Evolutionary conservation across 2,113 vertebrate species (phyloP).

Genomic region (Clarias gariepinus): DNA sequence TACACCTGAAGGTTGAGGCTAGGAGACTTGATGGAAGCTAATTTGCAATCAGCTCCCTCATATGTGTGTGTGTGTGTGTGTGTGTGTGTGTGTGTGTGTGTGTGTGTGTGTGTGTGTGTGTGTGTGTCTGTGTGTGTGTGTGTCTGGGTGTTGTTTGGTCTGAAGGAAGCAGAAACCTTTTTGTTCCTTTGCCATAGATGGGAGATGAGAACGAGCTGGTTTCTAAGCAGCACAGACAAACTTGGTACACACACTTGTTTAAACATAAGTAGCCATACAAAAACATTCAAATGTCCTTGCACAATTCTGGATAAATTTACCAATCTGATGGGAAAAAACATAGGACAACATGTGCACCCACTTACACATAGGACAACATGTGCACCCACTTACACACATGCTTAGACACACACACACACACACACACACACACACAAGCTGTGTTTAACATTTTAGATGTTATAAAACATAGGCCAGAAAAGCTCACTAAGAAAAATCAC

Average conservation of each 20-base stretch:
- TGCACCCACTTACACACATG: not conserved
- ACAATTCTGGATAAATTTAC: not conserved
- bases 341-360: not conserved
- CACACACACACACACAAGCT: not conserved
- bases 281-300: not conserved
- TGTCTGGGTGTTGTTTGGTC: constrained; percentile 16
- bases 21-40: not conserved
- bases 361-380: not conserved
- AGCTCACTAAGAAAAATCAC: constrained; percentile 17
- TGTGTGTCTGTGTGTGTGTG: too few relatives aligned
- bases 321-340: not conserved
- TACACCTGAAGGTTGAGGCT: constrained; percentile 8
- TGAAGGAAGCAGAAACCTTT: not conserved
- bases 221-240: constrained; percentile 32
- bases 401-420: not conserved
- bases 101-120: too few relatives aligned
- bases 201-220: constrained; percentile 23
- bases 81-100: too few relatives aligned
- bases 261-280: not conserved
- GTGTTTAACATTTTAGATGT: constrained; percentile 38
- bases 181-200: constrained; percentile 41
- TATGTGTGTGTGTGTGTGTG: not conserved
- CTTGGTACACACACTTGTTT: not conserved
- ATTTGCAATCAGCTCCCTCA: not conserved
- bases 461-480: constrained; percentile 27